Evolutionary conservation across 2,888 invertebrate genomes (phyloP).

Genomic region (Trisateles emortualis): DNA sequence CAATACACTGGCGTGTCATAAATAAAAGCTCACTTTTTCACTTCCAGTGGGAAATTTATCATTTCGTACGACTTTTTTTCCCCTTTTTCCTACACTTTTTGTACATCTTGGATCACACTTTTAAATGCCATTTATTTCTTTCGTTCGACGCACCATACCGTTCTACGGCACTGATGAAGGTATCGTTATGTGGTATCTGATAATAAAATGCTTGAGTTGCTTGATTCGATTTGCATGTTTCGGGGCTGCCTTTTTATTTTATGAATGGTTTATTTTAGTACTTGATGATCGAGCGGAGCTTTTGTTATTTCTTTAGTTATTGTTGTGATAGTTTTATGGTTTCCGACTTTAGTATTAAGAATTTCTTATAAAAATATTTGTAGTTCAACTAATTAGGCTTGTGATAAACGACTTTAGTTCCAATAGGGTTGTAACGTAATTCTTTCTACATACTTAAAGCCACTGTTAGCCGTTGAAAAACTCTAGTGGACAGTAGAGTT

Average conservation of each 20-base stretch:
- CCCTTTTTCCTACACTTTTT: constrained; percentile 72
- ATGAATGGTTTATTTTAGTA: constrained; percentile 48
- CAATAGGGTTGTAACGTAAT: neutral
- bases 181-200: constrained; percentile 78
- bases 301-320: constrained; percentile 26
- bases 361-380: neutral
- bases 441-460: neutral
- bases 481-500: constrained; percentile 23
- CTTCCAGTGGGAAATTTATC: constrained; percentile 80
- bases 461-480: constrained; percentile 9
- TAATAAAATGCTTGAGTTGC: constrained; percentile 79
- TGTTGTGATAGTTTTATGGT: neutral
- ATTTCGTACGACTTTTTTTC: constrained; percentile 78
- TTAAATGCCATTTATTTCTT: constrained; percentile 82
- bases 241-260: constrained; percentile 56
- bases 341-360: neutral
- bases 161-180: constrained; percentile 77
- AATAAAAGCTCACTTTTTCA: constrained; percentile 83
- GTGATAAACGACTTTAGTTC: constrained; percentile 1
- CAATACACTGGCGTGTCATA: constrained; percentile 77
- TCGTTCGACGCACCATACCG: constrained; percentile 75
- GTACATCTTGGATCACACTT: constrained; percentile 85
- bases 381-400: neutral
- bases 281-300: constrained; percentile 10
- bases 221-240: constrained; percentile 74